Conservation (phyloP, 2,888 invertebrate genomes). For the Platypus cylindrus region DNA sequence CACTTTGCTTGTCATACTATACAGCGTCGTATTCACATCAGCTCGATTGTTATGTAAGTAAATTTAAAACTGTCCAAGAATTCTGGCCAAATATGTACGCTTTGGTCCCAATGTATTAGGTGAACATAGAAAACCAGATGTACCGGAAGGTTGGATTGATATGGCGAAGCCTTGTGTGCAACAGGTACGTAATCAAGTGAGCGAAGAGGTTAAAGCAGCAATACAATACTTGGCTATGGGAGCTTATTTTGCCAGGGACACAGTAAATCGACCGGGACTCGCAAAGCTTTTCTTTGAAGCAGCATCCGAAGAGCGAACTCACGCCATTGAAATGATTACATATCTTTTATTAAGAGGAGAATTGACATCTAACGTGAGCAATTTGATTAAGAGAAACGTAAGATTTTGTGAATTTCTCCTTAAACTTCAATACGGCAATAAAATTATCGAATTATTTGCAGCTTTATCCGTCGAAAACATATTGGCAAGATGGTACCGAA, state of each 20-base stretch:
- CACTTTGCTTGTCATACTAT: no score
- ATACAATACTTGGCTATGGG: constrained; percentile 73
- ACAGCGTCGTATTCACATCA: no score
- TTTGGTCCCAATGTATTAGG: no score
- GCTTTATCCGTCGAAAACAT: constrained; percentile 26
- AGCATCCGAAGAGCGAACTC: constrained; percentile 75
- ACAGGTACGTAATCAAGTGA: constrained; percentile 57
- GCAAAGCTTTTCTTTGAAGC: constrained; percentile 74
- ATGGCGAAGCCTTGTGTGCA: constrained; percentile 51
- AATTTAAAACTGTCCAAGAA: no score
- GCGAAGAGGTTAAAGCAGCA: constrained; percentile 66
- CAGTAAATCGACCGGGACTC: constrained; percentile 73
- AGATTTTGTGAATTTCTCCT: no score
- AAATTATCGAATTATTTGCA: constrained; percentile 7
- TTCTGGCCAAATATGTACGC: no score
- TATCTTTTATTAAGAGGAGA: constrained; percentile 83
- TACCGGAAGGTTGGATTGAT: constrained; percentile 50
- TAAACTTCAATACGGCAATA: background rate
- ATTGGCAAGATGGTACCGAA: constrained; percentile 48
- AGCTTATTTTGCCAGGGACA: constrained; percentile 66
- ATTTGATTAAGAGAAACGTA: constrained; percentile 39
- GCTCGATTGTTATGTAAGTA: no score
- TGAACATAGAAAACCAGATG: constrained; percentile 40
- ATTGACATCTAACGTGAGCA: constrained; percentile 46
- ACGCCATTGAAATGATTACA: constrained; percentile 75